A percentile compares a stretch with the other conserved stretches of the same genome.
Evolutionary conservation across 2,888 invertebrate genomes (phyloP).

Genomic region (Dromius quadrimaculatus): DNA sequence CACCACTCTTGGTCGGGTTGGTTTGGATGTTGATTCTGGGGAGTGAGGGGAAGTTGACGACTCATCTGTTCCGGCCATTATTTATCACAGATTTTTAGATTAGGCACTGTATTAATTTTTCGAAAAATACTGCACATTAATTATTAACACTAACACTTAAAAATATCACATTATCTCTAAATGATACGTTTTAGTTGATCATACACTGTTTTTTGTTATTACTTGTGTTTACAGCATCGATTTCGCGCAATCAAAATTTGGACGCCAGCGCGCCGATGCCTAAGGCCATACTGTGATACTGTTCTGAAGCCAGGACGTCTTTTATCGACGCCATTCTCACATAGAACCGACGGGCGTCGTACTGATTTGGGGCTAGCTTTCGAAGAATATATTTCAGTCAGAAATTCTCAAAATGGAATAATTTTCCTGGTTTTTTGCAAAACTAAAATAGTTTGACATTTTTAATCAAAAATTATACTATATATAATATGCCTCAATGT

Average conservation of each 20-base stretch:
- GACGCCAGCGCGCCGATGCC: conserved; percentile 27
- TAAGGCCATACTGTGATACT: conserved; percentile 38
- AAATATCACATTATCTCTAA: background rate
- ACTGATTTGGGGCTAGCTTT: background rate
- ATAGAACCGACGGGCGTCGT: conserved; percentile 41
- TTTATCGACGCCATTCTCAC: conserved; percentile 31
- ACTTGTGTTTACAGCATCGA: conserved; percentile 8
- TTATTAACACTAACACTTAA: background rate
- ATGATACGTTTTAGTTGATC: background rate
- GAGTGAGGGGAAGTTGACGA: conserved; percentile 42
- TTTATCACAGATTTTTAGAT: conserved; percentile 36
- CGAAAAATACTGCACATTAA: conserved; percentile 1
- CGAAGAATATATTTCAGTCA: conserved; percentile 2
- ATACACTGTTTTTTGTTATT: background rate
- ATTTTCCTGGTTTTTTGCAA: background rate
- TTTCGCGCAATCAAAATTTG: background rate
- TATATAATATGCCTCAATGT: too few species aligned
- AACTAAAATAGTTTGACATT: background rate
- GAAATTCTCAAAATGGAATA: background rate
- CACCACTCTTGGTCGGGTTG: conserved; percentile 39
- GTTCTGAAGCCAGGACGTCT: conserved; percentile 42
- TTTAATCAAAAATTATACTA: too few species aligned
- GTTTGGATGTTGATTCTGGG: conserved; percentile 5
- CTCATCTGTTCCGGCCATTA: conserved; percentile 42
- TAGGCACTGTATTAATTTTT: conserved; percentile 27